These are phyloP conservation scores for Elephas maximus DNA, from an alignment of 2,113 vertebrate genomes.

Conservation along the genomic window DNA sequence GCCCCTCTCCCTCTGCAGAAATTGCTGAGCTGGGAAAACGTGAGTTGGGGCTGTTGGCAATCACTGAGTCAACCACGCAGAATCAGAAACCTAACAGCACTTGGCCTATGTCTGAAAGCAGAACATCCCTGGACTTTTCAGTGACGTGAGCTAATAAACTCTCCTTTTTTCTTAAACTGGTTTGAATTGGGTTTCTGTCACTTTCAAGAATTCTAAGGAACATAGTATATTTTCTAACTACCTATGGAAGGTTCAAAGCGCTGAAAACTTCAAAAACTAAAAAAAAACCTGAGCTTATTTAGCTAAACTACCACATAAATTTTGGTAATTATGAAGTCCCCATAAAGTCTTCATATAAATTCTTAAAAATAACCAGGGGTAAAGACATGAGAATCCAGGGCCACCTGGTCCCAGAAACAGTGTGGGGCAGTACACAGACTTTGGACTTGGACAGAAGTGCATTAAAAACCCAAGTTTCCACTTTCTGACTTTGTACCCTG, in stretches of 20 bases:
- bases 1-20: neutral
- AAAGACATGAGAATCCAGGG: neutral
- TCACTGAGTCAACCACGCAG: neutral
- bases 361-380: conserved; percentile 32
- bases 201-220: conserved; percentile 48
- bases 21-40: neutral
- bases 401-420: neutral
- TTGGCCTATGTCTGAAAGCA: neutral
- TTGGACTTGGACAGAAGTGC: neutral
- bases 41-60: neutral
- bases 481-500: neutral
- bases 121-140: neutral
- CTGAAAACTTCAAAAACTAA: conserved; percentile 45
- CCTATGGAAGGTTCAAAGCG: neutral
- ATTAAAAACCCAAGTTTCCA: neutral
- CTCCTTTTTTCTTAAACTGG: neutral
- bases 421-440: neutral
- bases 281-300: conserved; percentile 29
- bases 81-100: neutral
- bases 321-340: neutral
- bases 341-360: neutral
- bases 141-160: neutral
- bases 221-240: neutral
- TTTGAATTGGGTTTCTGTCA: conserved; percentile 55
- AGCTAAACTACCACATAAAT: conserved; percentile 44